Evolutionary conservation across 1,140 invertebrate species (phyloP).

Genomic region (Philopotamus ludificatus): DNA sequence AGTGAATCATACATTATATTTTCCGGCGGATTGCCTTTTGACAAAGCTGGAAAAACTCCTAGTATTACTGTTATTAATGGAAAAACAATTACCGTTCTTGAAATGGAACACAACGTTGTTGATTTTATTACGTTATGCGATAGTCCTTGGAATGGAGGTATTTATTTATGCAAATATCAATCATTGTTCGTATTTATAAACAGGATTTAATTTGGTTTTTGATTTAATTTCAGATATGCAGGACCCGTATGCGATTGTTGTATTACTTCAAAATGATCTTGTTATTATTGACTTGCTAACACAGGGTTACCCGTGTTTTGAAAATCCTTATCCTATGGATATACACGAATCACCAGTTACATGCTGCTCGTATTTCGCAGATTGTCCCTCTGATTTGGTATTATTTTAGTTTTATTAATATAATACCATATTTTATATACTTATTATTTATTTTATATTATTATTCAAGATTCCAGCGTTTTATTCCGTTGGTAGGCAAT

Average conservation of each 20-base stretch:
- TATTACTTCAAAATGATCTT: conserved; percentile 95
- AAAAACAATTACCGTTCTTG: conserved; percentile 92
- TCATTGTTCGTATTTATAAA: conserved; percentile 4
- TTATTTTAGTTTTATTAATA: conserved; percentile 3
- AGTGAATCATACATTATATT: conserved; percentile 91
- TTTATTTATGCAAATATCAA: conserved; percentile 44
- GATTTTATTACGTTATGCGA: conserved; percentile 96
- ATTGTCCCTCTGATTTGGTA: conserved; percentile 96
- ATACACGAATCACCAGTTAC: conserved; percentile 97
- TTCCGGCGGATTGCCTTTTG: conserved; percentile 90
- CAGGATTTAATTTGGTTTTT: not conserved
- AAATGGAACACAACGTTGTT: conserved; percentile 98
- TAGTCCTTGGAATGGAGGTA: conserved; percentile 89
- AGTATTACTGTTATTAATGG: conserved; percentile 95
- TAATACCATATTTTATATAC: not conserved
- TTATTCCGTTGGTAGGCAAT: conserved; percentile 80
- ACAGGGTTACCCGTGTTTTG: conserved; percentile 95
- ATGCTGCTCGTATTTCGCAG: conserved; percentile 92
- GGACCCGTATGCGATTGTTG: conserved; percentile 96
- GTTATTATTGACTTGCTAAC: conserved; percentile 95
- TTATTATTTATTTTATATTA: conserved; percentile 2
- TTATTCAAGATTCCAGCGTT: conserved; percentile 68
- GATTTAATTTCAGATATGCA: conserved; percentile 75
- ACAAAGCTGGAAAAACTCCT: conserved; percentile 85
- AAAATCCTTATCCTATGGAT: conserved; percentile 99